These are phyloP conservation scores for Hemibagrus guttatus DNA, from an alignment of 2,797 vertebrate species.

Conservation along the genomic window DNA sequence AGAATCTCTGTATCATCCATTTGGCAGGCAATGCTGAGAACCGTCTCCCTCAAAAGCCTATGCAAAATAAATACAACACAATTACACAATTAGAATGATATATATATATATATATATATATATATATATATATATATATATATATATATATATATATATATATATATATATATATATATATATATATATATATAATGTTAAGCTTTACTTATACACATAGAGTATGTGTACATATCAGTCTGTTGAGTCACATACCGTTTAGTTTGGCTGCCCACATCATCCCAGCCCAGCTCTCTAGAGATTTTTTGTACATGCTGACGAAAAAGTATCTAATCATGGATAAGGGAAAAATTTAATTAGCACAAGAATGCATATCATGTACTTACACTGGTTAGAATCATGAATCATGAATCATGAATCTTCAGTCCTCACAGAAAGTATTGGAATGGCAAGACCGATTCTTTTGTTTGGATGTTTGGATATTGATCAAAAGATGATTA, in stretches of 20 bases:
- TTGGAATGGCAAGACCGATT: neutral
- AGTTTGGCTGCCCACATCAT: constrained; percentile 77
- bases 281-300: constrained; percentile 75
- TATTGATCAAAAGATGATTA: neutral
- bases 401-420: neutral
- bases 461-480: neutral
- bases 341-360: neutral
- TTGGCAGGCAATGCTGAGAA: constrained; percentile 84
- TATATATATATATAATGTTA: too few relatives aligned
- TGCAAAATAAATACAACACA: neutral
- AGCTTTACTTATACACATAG: neutral
- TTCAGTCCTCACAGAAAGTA: neutral
- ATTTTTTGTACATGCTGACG: constrained; percentile 72
- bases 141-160: too few relatives aligned
- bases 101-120: too few relatives aligned
- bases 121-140: too few relatives aligned
- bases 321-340: constrained; percentile 80
- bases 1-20: constrained; percentile 77
- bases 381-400: neutral
- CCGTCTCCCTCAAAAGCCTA: constrained; percentile 86
- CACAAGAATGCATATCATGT: neutral
- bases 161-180: too few relatives aligned
- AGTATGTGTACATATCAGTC: neutral
- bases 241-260: constrained; percentile 69
- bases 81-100: neutral